phyloP scores from a whole-genome alignment of 2,888 invertebrate genomes.

The Sesia bembeciformis region DNA sequence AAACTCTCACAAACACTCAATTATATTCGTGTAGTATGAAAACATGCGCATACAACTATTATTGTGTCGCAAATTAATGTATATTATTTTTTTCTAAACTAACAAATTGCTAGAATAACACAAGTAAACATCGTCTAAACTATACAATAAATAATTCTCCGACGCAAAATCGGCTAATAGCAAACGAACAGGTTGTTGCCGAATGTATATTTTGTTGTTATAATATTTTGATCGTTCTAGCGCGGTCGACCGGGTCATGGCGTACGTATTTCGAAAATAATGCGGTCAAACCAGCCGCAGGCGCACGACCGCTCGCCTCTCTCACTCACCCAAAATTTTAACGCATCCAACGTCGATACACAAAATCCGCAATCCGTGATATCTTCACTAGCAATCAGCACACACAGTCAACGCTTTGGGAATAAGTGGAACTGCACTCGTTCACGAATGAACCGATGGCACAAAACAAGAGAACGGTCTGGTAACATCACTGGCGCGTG shows the following conservation, averaged over 20 bases:
- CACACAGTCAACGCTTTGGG: slow-evolving; percentile 56
- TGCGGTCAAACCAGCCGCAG: slow-evolving; percentile 72
- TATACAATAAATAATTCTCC: not conserved
- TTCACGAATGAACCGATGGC: slow-evolving; percentile 49
- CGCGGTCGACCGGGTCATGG: slow-evolving; percentile 66
- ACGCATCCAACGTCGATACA: slow-evolving; percentile 65
- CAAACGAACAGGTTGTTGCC: slow-evolving; percentile 24
- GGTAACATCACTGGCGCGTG: slow-evolving; percentile 61
- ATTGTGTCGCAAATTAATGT: too few relatives aligned
- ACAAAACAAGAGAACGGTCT: slow-evolving; percentile 30
- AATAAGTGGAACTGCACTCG: slow-evolving; percentile 57
- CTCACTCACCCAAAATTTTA: slow-evolving; percentile 73
- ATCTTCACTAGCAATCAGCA: slow-evolving; percentile 29
- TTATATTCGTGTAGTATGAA: too few relatives aligned
- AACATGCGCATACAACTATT: too few relatives aligned
- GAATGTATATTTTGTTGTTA: slow-evolving; percentile 43
- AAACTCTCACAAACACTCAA: too few relatives aligned
- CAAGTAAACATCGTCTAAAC: too few relatives aligned
- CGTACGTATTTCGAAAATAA: slow-evolving; percentile 72
- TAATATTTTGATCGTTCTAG: slow-evolving; percentile 68
- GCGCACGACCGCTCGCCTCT: slow-evolving; percentile 56
- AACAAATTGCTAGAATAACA: too few relatives aligned
- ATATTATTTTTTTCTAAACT: too few relatives aligned
- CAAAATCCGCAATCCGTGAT: slow-evolving; percentile 50
- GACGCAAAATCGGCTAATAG: slow-evolving; percentile 1